Base-by-base conservation (phyloP, 2,113 vertebrate species). In the Petroica traversi region DNA sequence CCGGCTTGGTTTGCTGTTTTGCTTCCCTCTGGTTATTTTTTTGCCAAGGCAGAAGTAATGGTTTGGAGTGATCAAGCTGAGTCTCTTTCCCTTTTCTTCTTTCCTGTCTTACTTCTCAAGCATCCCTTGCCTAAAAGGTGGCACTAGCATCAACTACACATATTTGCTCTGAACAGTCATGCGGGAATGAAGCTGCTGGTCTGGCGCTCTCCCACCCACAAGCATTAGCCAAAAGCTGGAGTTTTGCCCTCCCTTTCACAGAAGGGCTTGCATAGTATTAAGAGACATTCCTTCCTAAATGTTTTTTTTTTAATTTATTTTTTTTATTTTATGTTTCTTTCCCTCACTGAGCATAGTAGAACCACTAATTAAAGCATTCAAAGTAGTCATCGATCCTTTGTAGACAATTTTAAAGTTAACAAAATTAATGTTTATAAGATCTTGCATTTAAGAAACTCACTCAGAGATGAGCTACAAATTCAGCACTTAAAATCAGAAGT, bases 131-230 rank as follows among this genome's bases (percentile, higher is more conserved):
- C 33, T 67, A 19, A 84, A 76, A 26, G 8, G 12, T 77, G 3
- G 1, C 12, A 14, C 4, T 67, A 43, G 7, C 8, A 36, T 54
- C 43, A 90, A 6, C 3, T 19, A 20, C 2, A 3, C 4, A 5
- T 34, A 33, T 36, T 64, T 64, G 40, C 38, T 41, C 58, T 62
- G 24, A 73, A 71, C 4, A 71, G 16, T 14, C 19, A 19, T 10
- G 3, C 4, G 14, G 14, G 41, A 46, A 34, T 5, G 22, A 25
- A 62, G 36, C 58, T 61, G 36, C 83, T 69, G 58, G 2, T 67
- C 71, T 88, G 45, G 15, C 79, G 45, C 5, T 76, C 4, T 92
- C n/a, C 54, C 25, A 52, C 18, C 11, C 25, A 64, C 2, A n/a
- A 72, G 14, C 22, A 23, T n/a, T 29, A 57, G 41, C 67, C n/a